Evolutionary conservation across 1,140 invertebrate species (phyloP), one percentile per base, ranked within the genome.

Genomic region (Pogonus chalceus): DNA sequence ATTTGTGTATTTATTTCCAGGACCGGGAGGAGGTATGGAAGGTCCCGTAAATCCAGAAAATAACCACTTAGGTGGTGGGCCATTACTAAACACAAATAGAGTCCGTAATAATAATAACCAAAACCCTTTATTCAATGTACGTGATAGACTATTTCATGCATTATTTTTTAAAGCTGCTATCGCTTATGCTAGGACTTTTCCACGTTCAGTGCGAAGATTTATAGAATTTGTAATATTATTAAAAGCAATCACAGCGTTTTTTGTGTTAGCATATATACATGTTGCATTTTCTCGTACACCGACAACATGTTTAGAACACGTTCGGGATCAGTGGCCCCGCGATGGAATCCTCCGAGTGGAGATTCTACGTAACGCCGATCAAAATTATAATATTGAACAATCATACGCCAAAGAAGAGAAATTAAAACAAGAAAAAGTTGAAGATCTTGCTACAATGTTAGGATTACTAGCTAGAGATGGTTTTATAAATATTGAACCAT

Each of bases 321-420:
- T 98, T 22, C 82, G 90, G 68, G 79, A 90, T 59, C 82, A 84
- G 18, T 98, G 96, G 96, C 95, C 95, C 1, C 76, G 90, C 54
- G 90, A 98, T 74, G 96, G 96, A 12, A 94, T 99, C 58, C 74
- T 99, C 2, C 71, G 91, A 62, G 92, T 99, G n/a, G 95, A 98
- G 76, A 95, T 98, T 62, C 77, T 96, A 47, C 77, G 82, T 58
- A 87, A 91, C 71, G 67, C 75, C n/a, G 76, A 73, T 20, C 75
- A 80, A 49, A 81, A 83, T 66, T 88, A 88, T 61, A 83, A 80
- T 60, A 79, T 90, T 64, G 80, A 88, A 68, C 83, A 90, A 63
- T 88, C 86, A 61, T 90, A 90, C 70, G 85, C 83, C 7, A 87
- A 86, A 63, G 87, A 89, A 62, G 78, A 82, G 56, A 82, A 81